Percentiles rank a stretch among this genome's conserved stretches.
phyloP scores from a whole-genome alignment of 2,888 invertebrate species.

The Macrophya alboannulata region DNA sequence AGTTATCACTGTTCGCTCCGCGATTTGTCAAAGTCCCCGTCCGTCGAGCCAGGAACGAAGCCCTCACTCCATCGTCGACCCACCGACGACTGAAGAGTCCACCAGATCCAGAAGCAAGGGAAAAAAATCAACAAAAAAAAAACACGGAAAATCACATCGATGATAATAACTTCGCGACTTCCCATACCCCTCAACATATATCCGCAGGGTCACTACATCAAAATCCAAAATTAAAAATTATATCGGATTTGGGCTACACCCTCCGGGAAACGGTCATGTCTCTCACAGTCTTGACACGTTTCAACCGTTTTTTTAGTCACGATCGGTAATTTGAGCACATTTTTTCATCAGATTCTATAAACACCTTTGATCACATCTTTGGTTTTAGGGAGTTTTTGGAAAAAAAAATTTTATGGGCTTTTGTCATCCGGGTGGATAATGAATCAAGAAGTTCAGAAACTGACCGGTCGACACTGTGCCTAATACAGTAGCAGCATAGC shows the following conservation, averaged over 20 bases:
- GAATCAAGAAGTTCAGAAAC: constrained; percentile 19
- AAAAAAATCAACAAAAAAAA: constrained; percentile 36
- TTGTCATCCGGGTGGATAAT: neutral
- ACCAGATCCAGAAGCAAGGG: neutral
- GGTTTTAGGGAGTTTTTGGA: neutral
- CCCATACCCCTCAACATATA: neutral
- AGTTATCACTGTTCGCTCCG: constrained; percentile 64
- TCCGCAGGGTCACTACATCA: neutral
- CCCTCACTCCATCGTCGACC: constrained; percentile 38
- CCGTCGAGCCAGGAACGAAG: constrained; percentile 35
- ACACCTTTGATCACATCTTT: neutral
- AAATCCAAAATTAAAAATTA: neutral
- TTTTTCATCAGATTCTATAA: neutral
- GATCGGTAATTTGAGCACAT: neutral
- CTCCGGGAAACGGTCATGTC: too few relatives aligned
- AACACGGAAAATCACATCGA: constrained; percentile 10
- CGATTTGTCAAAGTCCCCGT: constrained; percentile 77
- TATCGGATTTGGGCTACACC: neutral
- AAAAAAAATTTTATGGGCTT: neutral
- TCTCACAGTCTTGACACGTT: too few relatives aligned
- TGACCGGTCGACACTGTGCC: neutral
- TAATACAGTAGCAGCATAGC: neutral
- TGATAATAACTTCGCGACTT: constrained; percentile 19
- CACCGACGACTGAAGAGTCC: constrained; percentile 31
- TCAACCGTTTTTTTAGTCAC: neutral